Percentiles rank a stretch among this genome's conserved stretches.
Evolutionary conservation across 2,797 vertebrate genomes (phyloP).

Genomic region (Gorsachius magnificus): DNA sequence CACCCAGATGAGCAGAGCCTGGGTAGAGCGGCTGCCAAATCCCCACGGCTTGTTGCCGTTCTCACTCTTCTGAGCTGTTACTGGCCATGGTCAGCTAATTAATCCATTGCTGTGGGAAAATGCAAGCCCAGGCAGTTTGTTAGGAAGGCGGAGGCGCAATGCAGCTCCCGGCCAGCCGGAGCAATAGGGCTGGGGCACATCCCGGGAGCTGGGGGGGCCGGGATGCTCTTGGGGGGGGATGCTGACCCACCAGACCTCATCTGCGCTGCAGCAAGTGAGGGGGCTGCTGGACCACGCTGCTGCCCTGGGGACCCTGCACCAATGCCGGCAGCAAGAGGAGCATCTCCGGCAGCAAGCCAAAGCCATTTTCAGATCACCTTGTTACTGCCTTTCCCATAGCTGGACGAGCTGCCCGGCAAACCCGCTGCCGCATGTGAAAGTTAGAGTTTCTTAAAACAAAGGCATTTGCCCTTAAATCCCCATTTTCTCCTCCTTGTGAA

Average conservation of each 20-base stretch:
- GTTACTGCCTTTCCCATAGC: not conserved
- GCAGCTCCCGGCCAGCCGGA: not conserved
- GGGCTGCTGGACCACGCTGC: not conserved
- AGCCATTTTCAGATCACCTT: not conserved
- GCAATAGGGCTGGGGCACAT: not conserved
- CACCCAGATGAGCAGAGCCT: not conserved
- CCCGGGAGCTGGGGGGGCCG: accelerated
- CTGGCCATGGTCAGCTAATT: not conserved
- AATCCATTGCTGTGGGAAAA: not conserved
- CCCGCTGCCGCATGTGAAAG: not conserved
- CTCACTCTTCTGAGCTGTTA: not conserved
- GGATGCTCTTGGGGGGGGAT: not conserved
- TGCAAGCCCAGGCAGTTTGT: not conserved
- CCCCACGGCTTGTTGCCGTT: not conserved
- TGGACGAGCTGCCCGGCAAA: not conserved
- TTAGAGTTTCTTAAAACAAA: not conserved
- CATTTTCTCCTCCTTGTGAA: not conserved
- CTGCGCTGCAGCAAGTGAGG: not conserved
- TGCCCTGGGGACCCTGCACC: not conserved
- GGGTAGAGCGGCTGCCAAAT: not conserved
- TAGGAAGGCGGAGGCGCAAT: not conserved
- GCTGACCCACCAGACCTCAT: not conserved
- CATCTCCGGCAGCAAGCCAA: not conserved
- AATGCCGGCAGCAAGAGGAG: not conserved
- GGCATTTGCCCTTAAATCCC: not conserved